A percentile compares a stretch with the other conserved stretches of the same genome.
phyloP scores from a whole-genome alignment of 2,888 invertebrate species.

The Cheilosia scutellata region DNA sequence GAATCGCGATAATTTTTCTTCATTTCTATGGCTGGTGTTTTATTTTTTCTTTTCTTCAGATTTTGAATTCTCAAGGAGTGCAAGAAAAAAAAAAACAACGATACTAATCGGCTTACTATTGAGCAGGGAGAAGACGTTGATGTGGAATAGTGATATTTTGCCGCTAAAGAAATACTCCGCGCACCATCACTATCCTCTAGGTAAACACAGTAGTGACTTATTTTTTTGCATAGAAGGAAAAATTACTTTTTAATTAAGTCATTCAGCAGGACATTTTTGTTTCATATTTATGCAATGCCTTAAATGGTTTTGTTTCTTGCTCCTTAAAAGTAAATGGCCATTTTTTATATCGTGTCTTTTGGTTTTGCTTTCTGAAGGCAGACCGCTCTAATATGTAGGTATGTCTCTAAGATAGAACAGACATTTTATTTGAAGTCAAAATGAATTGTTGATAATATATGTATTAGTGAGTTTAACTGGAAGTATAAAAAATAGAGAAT shows the following conservation, averaged over 20 bases:
- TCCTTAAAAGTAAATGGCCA: background rate
- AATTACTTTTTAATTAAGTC: conserved; percentile 49
- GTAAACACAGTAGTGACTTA: conserved; percentile 16
- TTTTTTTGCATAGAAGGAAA: background rate
- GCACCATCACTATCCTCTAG: conserved; percentile 1
- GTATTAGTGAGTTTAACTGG: too few species aligned
- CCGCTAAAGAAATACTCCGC: conserved; percentile 13
- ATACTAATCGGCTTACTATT: conserved; percentile 54
- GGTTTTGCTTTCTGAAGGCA: too few species aligned
- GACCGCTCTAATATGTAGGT: too few species aligned
- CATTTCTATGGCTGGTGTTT: conserved; percentile 32
- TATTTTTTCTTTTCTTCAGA: conserved; percentile 11
- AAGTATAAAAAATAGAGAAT: too few species aligned
- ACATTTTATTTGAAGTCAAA: too few species aligned
- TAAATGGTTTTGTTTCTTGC: background rate
- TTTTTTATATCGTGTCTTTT: too few species aligned
- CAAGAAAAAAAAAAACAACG: conserved; percentile 12
- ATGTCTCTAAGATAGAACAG: too few species aligned
- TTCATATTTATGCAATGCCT: background rate
- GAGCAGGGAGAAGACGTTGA: conserved; percentile 5
- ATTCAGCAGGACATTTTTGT: background rate
- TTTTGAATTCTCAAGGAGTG: conserved; percentile 28
- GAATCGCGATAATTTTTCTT: conserved; percentile 55
- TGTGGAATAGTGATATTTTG: conserved; percentile 21
- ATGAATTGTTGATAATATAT: too few species aligned